Percentiles rank a stretch among this genome's conserved stretches.
Evolutionary conservation across 2,888 invertebrate species (phyloP).

Genomic region (Trypoxylon attenuatum): DNA sequence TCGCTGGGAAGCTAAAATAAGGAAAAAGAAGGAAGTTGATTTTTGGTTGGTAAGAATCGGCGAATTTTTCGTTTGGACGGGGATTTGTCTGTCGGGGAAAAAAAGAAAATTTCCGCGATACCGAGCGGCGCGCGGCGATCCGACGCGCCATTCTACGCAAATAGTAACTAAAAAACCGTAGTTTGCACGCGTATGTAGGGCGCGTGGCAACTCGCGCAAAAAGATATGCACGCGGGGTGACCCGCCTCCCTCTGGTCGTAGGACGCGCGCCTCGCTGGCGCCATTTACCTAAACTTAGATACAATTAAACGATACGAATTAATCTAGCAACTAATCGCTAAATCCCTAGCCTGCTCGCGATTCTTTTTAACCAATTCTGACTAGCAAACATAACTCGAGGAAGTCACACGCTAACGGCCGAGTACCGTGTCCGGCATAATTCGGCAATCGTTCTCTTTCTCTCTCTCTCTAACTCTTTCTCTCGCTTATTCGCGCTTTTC

Average conservation of each 20-base stretch:
- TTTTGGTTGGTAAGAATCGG: no score
- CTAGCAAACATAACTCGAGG: slow-evolving; percentile 72
- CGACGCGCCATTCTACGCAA: slow-evolving; percentile 55
- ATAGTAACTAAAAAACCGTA: slow-evolving; percentile 74
- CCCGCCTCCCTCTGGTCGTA: slow-evolving; percentile 59
- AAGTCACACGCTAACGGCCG: slow-evolving; percentile 64
- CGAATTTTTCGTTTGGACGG: no score
- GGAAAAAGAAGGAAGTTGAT: no score
- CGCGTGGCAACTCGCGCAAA: not conserved
- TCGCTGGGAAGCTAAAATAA: no score
- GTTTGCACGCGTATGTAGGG: slow-evolving; percentile 46
- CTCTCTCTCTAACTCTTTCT: slow-evolving; percentile 2
- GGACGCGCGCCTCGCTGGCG: slow-evolving; percentile 46
- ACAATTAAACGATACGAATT: slow-evolving; percentile 34
- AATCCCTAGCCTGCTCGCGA: slow-evolving; percentile 60
- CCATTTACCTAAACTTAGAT: slow-evolving; percentile 44
- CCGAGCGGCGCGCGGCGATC: slow-evolving; percentile 30
- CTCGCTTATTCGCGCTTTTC: no score
- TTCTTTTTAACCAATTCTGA: slow-evolving; percentile 72
- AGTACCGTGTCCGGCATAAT: not conserved
- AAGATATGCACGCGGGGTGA: slow-evolving; percentile 6
- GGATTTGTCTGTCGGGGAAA: no score
- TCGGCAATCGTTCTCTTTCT: not conserved
- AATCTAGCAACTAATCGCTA: slow-evolving; percentile 55
- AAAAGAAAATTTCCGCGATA: no score